phyloP scores from a whole-genome alignment of 2,888 invertebrate species.

The Phasia obesa region DNA sequence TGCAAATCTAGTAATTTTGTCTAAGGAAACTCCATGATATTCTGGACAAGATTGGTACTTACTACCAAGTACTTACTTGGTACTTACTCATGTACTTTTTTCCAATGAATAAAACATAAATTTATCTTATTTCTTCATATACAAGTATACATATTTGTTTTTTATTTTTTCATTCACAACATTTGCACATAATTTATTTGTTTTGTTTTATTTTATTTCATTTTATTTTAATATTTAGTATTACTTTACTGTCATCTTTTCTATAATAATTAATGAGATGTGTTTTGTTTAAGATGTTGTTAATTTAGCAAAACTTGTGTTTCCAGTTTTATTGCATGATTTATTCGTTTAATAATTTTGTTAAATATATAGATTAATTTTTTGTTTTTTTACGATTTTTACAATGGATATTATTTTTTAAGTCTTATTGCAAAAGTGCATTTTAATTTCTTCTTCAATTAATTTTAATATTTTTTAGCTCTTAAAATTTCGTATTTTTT shows the following conservation, averaged over 20 bases:
- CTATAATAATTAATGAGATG: conserved; percentile 61
- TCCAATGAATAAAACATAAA: background rate
- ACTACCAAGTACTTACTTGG: background rate
- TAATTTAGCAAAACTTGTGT: conserved; percentile 41
- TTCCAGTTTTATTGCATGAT: conserved; percentile 50
- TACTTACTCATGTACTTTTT: background rate
- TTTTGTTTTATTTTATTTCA: background rate
- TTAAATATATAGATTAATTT: conserved; percentile 20
- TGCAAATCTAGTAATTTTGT: no score
- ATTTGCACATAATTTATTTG: conserved; percentile 67
- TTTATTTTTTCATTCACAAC: conserved; percentile 69
- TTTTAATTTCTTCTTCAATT: background rate
- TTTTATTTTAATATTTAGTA: conserved; percentile 47
- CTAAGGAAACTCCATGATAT: no score
- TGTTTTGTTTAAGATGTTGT: conserved; percentile 34
- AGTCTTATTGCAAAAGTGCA: background rate
- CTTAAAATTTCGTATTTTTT: conserved; percentile 31
- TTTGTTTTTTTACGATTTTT: conserved; percentile 34
- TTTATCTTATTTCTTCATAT: conserved; percentile 47
- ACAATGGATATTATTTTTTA: conserved; percentile 44
- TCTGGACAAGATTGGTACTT: no score
- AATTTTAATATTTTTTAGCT: conserved; percentile 23
- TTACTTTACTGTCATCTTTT: conserved; percentile 46
- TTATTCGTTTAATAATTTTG: conserved; percentile 3
- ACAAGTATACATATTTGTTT: conserved; percentile 58